Conservation (phyloP, 64 coral and sea anemone genomes). For the Dendronephthya gigantea region DNA sequence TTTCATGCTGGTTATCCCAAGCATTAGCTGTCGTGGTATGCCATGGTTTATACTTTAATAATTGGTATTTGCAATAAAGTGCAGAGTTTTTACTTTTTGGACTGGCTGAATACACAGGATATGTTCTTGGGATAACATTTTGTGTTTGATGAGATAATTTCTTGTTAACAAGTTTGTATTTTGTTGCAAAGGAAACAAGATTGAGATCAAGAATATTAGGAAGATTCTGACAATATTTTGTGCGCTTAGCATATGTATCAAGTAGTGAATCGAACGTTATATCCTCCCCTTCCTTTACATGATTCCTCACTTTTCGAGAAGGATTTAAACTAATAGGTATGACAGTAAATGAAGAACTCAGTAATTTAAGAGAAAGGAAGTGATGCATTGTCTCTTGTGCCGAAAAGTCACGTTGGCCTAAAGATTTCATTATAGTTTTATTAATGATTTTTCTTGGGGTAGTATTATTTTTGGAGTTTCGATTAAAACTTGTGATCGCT, state of each 20-base stretch:
- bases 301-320: constrained; percentile 1
- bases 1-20: constrained; percentile 39
- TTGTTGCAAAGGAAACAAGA: constrained; percentile 28
- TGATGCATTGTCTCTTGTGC: not conserved
- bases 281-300: not conserved
- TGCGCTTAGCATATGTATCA: constrained; percentile 21
- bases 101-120: constrained; percentile 54
- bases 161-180: constrained; percentile 8
- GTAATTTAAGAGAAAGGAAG: not conserved
- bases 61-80: constrained; percentile 62
- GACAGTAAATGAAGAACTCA: not conserved
- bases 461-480: not conserved
- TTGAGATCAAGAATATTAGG: not conserved
- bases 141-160: constrained; percentile 5
- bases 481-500: not conserved
- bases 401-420: not conserved
- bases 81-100: constrained; percentile 46
- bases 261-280: constrained; percentile 24
- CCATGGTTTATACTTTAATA: constrained; percentile 60
- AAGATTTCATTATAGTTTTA: not conserved
- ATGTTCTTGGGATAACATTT: constrained; percentile 40
- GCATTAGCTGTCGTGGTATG: constrained; percentile 46
- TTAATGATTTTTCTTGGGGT: not conserved
- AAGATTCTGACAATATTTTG: not conserved
- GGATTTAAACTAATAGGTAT: not conserved